Conservation (phyloP, 2,113 vertebrate species). For the Thryonomys swinderianus region DNA sequence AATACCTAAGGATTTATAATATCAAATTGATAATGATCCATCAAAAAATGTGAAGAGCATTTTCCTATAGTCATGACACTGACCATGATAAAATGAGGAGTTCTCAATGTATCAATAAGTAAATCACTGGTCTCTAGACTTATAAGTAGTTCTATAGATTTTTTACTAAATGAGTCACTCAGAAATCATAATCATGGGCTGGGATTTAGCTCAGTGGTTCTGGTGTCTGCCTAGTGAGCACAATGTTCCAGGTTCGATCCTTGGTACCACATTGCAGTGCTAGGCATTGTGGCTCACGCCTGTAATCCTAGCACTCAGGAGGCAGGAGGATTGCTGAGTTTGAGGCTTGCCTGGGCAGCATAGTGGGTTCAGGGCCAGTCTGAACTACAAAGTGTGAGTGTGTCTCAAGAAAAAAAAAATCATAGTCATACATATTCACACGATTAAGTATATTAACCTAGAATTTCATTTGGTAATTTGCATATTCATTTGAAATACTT, state of each 20-base stretch:
- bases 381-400: too few species aligned
- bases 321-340: too few species aligned
- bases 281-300: too few species aligned
- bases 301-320: too few species aligned
- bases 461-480: neutral
- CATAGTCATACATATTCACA: neutral
- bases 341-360: too few species aligned
- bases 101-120: neutral
- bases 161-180: neutral
- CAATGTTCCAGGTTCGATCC: too few species aligned
- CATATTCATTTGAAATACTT: neutral
- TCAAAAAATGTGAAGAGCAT: neutral
- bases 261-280: too few species aligned
- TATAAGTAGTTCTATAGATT: neutral
- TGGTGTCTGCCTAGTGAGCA: too few species aligned
- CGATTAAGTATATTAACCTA: neutral
- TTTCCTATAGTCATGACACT: neutral
- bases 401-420: too few species aligned
- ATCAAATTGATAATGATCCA: neutral
- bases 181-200: slow-evolving; percentile 1
- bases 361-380: too few species aligned
- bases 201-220: too few species aligned
- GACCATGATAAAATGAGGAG: neutral
- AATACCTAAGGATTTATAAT: neutral
- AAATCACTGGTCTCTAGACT: neutral